Evolutionary conservation across 2,797 vertebrate species (phyloP), one percentile per base, ranked within the genome.

Genomic region (Knipowitschia caucasica): DNA sequence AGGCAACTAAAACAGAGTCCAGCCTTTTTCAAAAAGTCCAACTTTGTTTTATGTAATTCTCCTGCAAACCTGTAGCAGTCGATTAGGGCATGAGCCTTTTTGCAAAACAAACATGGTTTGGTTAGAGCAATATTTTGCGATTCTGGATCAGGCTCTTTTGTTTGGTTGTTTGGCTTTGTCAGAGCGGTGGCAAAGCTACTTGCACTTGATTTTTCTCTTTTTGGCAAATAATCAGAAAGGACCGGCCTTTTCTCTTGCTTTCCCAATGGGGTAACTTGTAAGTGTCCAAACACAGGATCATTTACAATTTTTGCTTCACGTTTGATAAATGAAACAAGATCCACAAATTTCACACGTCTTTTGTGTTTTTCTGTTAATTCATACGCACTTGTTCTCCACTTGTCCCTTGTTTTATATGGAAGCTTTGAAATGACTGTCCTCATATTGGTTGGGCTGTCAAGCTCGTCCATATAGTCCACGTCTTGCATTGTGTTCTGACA

Each of bases 401-500:
- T 40, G 9, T 21, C 38, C 17, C 18, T 17, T 21, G 6, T 17
- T 8, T 40, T 40, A 10, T 40, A 21, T 40, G 38, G 38, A 40
- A 40, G 38, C n/a, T 40, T 40, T 40, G 38, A 40, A 10, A 21
- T 40, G 4, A 40, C 11, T 20, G 38, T 11, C 6, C 38, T 40
- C 38, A 40, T 20, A 10, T 21, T 40, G 15, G 38, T 21, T 2
- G 38, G 6, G 18, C 38, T 40, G 17, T 40, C 38, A 4, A 40
- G 38, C 38, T 40, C 18, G 11, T 40, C 38, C 38, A 40, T 40
- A 15, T 40, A 40, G 6, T 21, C 38, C n/a, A 40, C 38, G 21
- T 40, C 38, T 20, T 40, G 38, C 38, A 40, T 21, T 20, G 38
- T 15, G 5, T 21, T 21, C 4, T 21, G 17, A 10, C 38, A 40